These are phyloP conservation scores for Tenebrosternarchus preto DNA, from an alignment of 2,113 vertebrate genomes.

Conservation along the genomic window DNA sequence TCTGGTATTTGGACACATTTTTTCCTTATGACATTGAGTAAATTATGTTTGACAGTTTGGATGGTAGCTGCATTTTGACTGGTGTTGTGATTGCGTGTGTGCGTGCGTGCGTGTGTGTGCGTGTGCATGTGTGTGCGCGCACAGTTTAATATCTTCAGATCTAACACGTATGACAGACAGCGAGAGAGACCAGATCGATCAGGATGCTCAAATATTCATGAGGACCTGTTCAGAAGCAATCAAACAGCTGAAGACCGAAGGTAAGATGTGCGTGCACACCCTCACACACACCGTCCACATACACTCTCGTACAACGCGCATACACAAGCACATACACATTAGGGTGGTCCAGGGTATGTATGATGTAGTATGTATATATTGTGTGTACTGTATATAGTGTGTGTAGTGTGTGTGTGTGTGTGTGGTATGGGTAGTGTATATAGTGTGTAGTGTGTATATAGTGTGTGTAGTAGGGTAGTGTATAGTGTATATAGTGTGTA, in stretches of 20 bases:
- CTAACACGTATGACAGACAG: conserved; percentile 88
- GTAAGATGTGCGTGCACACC: conserved; percentile 60
- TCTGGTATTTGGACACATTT: no score
- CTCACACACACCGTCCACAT: not conserved
- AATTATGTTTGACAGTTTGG: not conserved
- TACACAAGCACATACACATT: no score
- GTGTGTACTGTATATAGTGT: no score
- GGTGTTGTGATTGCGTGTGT: conserved; percentile 43
- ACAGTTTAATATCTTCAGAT: conserved; percentile 87
- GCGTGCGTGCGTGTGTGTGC: conserved; percentile 51
- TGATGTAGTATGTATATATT: no score
- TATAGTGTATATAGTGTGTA: no score
- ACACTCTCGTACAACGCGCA: no score
- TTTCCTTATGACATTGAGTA: no score
- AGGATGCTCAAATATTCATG: conserved; percentile 96
- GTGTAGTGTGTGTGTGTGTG: no score
- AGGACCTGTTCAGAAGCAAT: conserved; percentile 93
- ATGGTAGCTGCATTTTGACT: not conserved
- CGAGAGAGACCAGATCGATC: conserved; percentile 96
- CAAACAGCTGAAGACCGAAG: conserved; percentile 85
- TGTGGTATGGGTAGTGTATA: no score
- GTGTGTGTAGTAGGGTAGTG: no score
- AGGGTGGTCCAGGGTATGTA: no score
- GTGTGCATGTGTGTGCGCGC: conserved; percentile 22
- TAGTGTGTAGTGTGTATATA: no score